Evolutionary conservation across 2,113 vertebrate species (phyloP).

Genomic region (Morone chrysops): DNA sequence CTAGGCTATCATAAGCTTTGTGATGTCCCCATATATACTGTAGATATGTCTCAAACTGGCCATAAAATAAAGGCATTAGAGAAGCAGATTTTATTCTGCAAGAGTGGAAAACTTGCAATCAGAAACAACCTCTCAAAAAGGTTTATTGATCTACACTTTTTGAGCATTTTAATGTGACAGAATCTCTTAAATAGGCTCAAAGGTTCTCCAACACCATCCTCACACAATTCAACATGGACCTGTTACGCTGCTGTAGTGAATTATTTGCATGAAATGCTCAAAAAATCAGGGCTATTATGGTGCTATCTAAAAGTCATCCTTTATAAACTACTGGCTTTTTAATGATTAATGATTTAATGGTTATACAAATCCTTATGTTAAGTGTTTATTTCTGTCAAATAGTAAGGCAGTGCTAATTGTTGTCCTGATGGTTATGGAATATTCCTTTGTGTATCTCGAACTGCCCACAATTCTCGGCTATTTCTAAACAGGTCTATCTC

Average conservation of each 20-base stretch:
- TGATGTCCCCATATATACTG: neutral
- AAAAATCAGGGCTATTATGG: neutral
- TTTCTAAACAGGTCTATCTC: neutral
- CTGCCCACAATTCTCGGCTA: too few relatives aligned
- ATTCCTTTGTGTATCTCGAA: too few relatives aligned
- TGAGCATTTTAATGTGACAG: constrained; percentile 18
- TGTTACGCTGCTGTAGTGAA: neutral
- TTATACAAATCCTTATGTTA: too few relatives aligned
- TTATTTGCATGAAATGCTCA: neutral
- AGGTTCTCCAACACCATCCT: neutral
- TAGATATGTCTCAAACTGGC: neutral
- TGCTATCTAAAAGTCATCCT: neutral
- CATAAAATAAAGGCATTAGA: neutral
- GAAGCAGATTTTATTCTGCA: neutral
- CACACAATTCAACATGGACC: neutral
- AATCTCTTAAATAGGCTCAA: constrained; percentile 4
- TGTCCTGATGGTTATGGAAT: too few relatives aligned
- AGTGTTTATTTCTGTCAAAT: too few relatives aligned
- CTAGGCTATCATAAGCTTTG: neutral
- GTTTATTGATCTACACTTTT: constrained; percentile 28
- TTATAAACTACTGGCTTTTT: neutral
- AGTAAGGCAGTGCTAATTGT: too few relatives aligned
- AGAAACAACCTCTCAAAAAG: neutral
- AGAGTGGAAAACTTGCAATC: neutral
- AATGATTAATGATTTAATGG: too few relatives aligned